Evolutionary conservation across 2,797 vertebrate genomes (phyloP).

Genomic region (Sebastes goodei): DNA sequence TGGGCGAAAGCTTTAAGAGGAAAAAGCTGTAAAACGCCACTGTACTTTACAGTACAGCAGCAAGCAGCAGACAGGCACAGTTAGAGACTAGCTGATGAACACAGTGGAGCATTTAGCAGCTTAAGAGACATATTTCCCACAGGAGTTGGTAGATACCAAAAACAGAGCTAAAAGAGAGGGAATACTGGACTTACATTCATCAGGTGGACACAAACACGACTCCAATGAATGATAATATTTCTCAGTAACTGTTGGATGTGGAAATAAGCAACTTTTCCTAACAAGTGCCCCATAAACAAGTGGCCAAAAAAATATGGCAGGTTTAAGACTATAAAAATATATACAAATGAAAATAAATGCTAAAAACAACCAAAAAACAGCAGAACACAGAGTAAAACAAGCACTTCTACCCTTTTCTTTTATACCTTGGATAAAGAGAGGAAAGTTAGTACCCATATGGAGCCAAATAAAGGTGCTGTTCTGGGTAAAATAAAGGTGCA

Average conservation of each 20-base stretch:
- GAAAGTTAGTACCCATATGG: not conserved
- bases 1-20: too few species aligned
- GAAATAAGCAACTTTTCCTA: not conserved
- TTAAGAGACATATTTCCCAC: too few species aligned
- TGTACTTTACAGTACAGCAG: too few species aligned
- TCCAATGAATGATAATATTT: not conserved
- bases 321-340: not conserved
- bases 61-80: too few species aligned
- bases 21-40: too few species aligned
- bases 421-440: not conserved
- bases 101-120: too few species aligned
- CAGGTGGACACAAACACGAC: too few species aligned
- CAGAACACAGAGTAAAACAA: not conserved
- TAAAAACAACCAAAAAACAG: not conserved
- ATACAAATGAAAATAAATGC: not conserved
- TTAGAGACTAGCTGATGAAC: too few species aligned
- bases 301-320: not conserved
- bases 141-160: too few species aligned
- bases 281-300: not conserved
- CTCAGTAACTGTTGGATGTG: not conserved
- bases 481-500: not conserved
- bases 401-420: not conserved
- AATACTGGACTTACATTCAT: too few species aligned
- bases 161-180: too few species aligned
- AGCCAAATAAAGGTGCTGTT: not conserved